Evolutionary conservation across 2,113 vertebrate species (phyloP).

Genomic region (Laticauda colubrina): DNA sequence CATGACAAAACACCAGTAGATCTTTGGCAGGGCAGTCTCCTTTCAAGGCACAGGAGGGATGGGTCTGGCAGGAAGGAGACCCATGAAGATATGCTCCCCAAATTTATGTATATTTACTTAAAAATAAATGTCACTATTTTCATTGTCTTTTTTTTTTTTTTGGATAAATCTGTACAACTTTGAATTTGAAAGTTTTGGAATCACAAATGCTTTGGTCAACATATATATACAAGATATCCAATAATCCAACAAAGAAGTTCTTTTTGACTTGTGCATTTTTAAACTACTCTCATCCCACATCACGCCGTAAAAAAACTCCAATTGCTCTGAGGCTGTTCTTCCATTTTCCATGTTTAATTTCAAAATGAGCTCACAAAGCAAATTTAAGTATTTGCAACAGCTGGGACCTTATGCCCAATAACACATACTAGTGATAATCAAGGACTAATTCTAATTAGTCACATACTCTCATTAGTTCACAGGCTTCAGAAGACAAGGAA

Average conservation of each 20-base stretch:
- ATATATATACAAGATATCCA: background rate
- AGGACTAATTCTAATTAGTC: background rate
- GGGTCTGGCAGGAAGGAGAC: background rate
- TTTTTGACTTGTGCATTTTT: background rate
- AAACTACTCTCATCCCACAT: background rate
- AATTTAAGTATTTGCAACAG: background rate
- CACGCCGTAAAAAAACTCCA: background rate
- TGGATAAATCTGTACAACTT: background rate
- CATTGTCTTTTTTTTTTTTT: background rate
- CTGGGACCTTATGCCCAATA: background rate
- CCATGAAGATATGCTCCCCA: background rate
- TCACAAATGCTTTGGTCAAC: background rate
- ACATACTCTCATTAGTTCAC: background rate
- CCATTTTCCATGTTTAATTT: background rate
- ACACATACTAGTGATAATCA: background rate
- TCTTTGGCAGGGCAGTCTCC: background rate
- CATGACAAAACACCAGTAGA: background rate
- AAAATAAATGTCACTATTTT: background rate
- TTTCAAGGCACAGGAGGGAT: background rate
- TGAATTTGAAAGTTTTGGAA: background rate
- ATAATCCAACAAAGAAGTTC: background rate
- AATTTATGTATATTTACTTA: background rate
- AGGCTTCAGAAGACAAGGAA: background rate
- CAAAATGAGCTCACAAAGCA: background rate
- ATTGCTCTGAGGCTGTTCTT: background rate